Evolutionary conservation across 2,797 vertebrate species (phyloP).

Genomic region (Australoheros facetus): DNA sequence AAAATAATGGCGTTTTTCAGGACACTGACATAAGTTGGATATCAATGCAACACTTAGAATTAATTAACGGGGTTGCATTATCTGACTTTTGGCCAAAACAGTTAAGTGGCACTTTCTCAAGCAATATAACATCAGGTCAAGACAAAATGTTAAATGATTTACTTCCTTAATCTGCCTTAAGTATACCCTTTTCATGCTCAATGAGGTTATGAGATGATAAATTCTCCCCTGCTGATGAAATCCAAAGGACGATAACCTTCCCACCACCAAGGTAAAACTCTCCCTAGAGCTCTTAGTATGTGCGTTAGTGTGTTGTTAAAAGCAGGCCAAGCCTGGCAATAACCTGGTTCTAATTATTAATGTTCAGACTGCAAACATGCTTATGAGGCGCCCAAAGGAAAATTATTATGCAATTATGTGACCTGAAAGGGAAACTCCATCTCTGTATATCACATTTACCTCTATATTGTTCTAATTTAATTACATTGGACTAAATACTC

Average conservation of each 20-base stretch:
- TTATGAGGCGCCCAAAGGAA: slow-evolving; percentile 14
- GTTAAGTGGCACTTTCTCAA: slow-evolving; percentile 12
- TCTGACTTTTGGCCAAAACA: slow-evolving; percentile 32
- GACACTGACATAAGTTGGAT: slow-evolving; percentile 35
- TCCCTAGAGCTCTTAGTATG: slow-evolving; percentile 28
- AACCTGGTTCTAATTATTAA: slow-evolving; percentile 53
- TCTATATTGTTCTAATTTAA: slow-evolving; percentile 17
- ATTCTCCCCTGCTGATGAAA: slow-evolving; percentile 35
- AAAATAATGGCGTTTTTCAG: slow-evolving; percentile 10
- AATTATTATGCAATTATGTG: slow-evolving; percentile 18
- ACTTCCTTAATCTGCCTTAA: slow-evolving; percentile 1
- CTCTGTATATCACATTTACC: background rate
- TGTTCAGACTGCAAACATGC: slow-evolving; percentile 39
- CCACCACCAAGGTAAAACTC: slow-evolving; percentile 62
- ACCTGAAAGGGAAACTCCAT: background rate
- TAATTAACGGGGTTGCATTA: slow-evolving; percentile 24
- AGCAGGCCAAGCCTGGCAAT: slow-evolving; percentile 33
- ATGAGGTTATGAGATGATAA: slow-evolving; percentile 56
- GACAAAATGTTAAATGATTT: slow-evolving; percentile 30
- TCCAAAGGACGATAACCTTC: slow-evolving; percentile 63
- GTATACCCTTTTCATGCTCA: slow-evolving; percentile 9
- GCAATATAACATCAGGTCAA: slow-evolving; percentile 31
- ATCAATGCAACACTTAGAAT: slow-evolving; percentile 41
- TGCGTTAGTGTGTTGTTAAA: slow-evolving; percentile 52
- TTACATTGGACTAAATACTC: slow-evolving; percentile 12